A percentile compares a stretch with the other conserved stretches of the same genome.
Evolutionary conservation across 2,797 vertebrate genomes (phyloP).

Genomic region (Chaunax sp.): DNA sequence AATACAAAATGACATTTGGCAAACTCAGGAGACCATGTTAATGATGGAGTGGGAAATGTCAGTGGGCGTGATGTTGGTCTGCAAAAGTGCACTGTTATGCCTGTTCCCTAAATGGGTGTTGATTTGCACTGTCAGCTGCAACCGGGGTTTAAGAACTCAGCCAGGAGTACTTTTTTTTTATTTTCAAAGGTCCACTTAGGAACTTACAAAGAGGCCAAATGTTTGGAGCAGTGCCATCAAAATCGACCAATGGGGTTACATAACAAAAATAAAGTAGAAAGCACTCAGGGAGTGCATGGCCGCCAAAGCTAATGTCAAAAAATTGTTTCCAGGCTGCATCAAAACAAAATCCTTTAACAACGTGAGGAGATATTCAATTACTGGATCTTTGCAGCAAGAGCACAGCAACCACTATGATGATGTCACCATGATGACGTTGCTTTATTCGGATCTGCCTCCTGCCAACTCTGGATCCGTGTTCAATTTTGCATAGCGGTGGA

Average conservation of each 20-base stretch:
- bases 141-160: neutral
- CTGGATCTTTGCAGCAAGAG: no score
- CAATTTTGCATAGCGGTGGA: no score
- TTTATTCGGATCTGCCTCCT: no score
- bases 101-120: neutral
- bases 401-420: no score
- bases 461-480: no score
- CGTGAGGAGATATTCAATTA: no score
- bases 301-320: no score
- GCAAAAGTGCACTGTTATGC: neutral
- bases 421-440: no score
- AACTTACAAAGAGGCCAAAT: neutral
- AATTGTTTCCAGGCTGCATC: no score
- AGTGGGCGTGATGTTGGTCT: conserved; percentile 1
- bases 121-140: neutral
- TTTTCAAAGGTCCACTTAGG: neutral
- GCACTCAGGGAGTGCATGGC: no score
- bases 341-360: no score
- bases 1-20: conserved; percentile 16
- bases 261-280: neutral
- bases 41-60: conserved; percentile 14
- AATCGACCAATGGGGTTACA: neutral
- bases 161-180: neutral
- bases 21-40: neutral
- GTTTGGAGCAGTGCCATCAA: neutral